Conservation (phyloP, 2,797 vertebrate genomes). For the Leptodactylus fallax region DNA sequence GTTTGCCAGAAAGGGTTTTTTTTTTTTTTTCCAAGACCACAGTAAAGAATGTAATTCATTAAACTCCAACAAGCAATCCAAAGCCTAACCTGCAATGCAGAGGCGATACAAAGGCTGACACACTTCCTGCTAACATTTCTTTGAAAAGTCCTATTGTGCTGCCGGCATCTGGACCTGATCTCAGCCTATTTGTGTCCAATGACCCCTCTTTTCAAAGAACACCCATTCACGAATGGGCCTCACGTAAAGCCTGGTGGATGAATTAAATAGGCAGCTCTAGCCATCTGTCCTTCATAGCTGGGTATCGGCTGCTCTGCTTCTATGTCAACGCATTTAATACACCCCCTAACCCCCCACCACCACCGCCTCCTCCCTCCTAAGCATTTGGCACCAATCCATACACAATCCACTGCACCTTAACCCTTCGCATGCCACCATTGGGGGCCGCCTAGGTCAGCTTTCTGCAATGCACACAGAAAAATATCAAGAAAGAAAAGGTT, state of each 20-base stretch:
- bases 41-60: conserved; percentile 92
- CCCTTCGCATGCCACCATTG: background rate
- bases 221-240: conserved; percentile 82
- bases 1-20: background rate
- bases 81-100: conserved; percentile 96
- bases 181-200: conserved; percentile 84
- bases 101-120: conserved; percentile 87
- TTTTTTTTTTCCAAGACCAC: conserved; percentile 64
- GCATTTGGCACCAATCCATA: conserved; percentile 54
- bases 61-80: conserved; percentile 84
- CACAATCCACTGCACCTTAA: conserved; percentile 53
- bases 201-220: conserved; percentile 75
- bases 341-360: background rate
- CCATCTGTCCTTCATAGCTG: conserved; percentile 87
- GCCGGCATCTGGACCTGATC: conserved; percentile 93
- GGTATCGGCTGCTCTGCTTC: conserved; percentile 65
- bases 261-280: conserved; percentile 83
- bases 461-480: background rate
- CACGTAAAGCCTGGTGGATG: conserved; percentile 84
- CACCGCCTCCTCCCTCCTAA: background rate
- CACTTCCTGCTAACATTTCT: conserved; percentile 84
- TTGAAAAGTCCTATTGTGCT: conserved; percentile 94
- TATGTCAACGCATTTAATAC: conserved; percentile 29
- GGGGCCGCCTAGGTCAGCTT: conserved; percentile 6
- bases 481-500: conserved; percentile 67